Evolutionary conservation across 1,140 invertebrate genomes (phyloP).

Genomic region (Drosophila ananassae): DNA sequence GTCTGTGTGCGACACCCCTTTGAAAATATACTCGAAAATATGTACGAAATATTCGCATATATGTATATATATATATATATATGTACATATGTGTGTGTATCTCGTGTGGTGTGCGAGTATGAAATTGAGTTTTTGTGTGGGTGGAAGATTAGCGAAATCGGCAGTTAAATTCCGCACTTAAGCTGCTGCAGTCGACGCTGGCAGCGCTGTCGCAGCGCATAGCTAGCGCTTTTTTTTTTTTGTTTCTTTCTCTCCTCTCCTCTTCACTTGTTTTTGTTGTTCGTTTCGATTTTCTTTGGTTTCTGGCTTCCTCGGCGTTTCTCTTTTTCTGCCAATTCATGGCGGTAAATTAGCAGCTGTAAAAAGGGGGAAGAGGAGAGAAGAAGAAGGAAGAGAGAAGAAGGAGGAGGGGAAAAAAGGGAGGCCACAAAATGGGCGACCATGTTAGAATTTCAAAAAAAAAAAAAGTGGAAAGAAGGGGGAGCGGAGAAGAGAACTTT

Average conservation of each 20-base stretch:
- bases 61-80: slow-evolving; percentile 1
- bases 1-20: neutral
- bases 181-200: slow-evolving; percentile 18
- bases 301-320: slow-evolving; percentile 27
- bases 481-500: neutral
- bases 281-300: slow-evolving; percentile 19
- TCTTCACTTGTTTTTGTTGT: slow-evolving; percentile 16
- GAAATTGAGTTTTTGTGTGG: slow-evolving; percentile 9
- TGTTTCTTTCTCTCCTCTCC: neutral
- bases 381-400: neutral
- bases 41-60: neutral
- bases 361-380: slow-evolving; percentile 4
- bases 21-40: neutral
- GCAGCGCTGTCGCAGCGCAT: slow-evolving; percentile 17
- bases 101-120: neutral
- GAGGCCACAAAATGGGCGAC: slow-evolving; percentile 19
- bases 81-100: neutral
- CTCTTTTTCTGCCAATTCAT: slow-evolving; percentile 61
- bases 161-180: slow-evolving; percentile 40
- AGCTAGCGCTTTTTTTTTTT: slow-evolving; percentile 18
- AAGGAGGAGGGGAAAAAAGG: neutral
- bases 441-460: slow-evolving; percentile 10
- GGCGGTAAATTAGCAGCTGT: slow-evolving; percentile 65
- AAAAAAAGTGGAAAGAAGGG: neutral
- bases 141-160: slow-evolving; percentile 63